phyloP scores from a whole-genome alignment of 2,888 invertebrate species.

The Tanytarsus gracilentus region DNA sequence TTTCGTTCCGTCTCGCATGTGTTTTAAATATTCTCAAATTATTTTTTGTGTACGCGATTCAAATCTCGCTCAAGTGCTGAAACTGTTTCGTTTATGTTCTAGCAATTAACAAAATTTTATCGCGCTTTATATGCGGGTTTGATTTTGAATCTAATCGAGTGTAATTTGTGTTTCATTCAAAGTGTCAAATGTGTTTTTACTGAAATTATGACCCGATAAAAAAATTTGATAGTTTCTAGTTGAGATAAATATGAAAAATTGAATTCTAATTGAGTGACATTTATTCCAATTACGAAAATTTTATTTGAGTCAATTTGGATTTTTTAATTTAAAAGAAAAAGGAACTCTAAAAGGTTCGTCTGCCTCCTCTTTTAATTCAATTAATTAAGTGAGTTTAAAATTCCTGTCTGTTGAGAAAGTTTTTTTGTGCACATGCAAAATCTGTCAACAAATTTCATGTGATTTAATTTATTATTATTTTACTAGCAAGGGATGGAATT shows the following conservation, averaged over 20 bases:
- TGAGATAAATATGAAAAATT: not conserved
- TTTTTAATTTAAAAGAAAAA: too few relatives aligned
- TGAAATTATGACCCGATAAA: constrained; percentile 13
- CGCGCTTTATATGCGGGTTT: constrained; percentile 10
- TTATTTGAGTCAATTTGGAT: too few relatives aligned
- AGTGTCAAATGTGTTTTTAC: not conserved
- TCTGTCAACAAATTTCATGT: too few relatives aligned
- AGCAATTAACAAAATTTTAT: constrained; percentile 2
- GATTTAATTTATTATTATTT: too few relatives aligned
- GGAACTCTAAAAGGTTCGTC: too few relatives aligned
- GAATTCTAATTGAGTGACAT: not conserved
- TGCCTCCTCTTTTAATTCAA: too few relatives aligned
- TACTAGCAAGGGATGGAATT: too few relatives aligned
- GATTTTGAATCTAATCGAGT: constrained; percentile 11
- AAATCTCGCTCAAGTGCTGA: not conserved
- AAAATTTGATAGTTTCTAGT: not conserved
- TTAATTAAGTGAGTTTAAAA: too few relatives aligned
- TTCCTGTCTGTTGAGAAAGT: too few relatives aligned
- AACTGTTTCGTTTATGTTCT: constrained; percentile 13
- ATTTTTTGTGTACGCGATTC: not conserved
- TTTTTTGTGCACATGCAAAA: too few relatives aligned
- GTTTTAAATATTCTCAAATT: not conserved
- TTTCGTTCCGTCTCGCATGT: not conserved
- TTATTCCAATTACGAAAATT: too few relatives aligned
- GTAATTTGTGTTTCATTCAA: constrained; percentile 20